Evolutionary conservation across 2,888 invertebrate genomes (phyloP).

Genomic region (Branchellion lobata): DNA sequence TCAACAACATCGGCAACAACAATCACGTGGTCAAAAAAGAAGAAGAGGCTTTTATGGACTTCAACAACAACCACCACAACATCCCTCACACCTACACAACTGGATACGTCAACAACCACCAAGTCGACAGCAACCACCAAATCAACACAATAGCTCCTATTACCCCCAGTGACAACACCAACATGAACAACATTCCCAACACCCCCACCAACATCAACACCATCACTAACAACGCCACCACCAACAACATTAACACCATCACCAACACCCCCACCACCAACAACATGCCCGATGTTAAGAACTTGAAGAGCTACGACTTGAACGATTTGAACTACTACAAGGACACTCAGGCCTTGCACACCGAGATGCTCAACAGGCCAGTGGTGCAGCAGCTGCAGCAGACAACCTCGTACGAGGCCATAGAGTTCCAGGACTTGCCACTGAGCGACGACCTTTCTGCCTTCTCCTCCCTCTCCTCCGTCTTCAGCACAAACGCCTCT

Average conservation of each 20-base stretch:
- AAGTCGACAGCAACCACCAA: background rate
- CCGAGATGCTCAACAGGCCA: background rate
- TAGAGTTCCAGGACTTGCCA: background rate
- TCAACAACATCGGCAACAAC: background rate
- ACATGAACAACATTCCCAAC: background rate
- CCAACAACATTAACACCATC: background rate
- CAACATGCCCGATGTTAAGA: no score
- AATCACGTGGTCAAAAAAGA: background rate
- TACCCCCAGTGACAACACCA: background rate
- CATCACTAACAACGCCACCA: background rate
- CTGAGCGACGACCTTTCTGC: background rate
- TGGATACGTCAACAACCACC: background rate
- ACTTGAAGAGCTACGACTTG: background rate
- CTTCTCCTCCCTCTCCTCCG: background rate
- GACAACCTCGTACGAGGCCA: background rate
- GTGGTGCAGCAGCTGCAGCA: background rate
- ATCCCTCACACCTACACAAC: background rate
- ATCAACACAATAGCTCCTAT: background rate
- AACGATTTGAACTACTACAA: background rate
- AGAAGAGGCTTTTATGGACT: background rate
- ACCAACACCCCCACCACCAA: background rate
- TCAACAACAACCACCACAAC: background rate
- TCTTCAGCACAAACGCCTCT: background rate
- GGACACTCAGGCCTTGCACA: background rate
- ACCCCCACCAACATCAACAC: background rate